Evolutionary conservation across 2,888 invertebrate species (phyloP).

Genomic region (Leuctra nigra): DNA sequence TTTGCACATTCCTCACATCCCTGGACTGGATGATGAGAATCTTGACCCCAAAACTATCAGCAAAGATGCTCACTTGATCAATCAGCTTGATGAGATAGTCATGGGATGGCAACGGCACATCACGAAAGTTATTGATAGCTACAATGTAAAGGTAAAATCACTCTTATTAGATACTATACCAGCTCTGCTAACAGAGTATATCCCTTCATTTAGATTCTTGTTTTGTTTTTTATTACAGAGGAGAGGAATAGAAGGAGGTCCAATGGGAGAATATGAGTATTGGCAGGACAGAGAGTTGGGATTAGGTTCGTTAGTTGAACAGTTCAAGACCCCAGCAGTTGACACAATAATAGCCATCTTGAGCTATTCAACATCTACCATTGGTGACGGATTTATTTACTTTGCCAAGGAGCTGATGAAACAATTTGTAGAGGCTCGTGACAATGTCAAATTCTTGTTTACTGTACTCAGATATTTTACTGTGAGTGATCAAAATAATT

Average conservation of each 20-base stretch:
- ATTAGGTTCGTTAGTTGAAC: slow-evolving; percentile 71
- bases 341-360: slow-evolving; percentile 54
- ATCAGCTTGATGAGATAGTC: slow-evolving; percentile 53
- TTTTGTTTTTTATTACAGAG: slow-evolving; percentile 33
- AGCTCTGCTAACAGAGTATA: too few species aligned
- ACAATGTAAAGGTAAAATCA: slow-evolving; percentile 48
- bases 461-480: slow-evolving; percentile 68
- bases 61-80: slow-evolving; percentile 45
- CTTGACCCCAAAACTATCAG: slow-evolving; percentile 40
- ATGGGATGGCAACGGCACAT: slow-evolving; percentile 62
- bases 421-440: slow-evolving; percentile 63
- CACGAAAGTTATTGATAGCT: slow-evolving; percentile 45
- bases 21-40: slow-evolving; percentile 41
- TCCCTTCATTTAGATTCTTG: background rate
- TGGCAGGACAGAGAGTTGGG: slow-evolving; percentile 79
- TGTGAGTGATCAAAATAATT: slow-evolving; percentile 36
- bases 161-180: too few species aligned
- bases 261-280: slow-evolving; percentile 76
- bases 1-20: slow-evolving; percentile 54
- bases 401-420: slow-evolving; percentile 56
- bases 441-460: slow-evolving; percentile 70
- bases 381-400: slow-evolving; percentile 51
- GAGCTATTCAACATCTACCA: slow-evolving; percentile 47
- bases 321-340: slow-evolving; percentile 66
- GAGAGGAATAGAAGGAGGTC: slow-evolving; percentile 63